phyloP scores from a whole-genome alignment of 2,888 invertebrate genomes.

The Mythimna lalbum region DNA sequence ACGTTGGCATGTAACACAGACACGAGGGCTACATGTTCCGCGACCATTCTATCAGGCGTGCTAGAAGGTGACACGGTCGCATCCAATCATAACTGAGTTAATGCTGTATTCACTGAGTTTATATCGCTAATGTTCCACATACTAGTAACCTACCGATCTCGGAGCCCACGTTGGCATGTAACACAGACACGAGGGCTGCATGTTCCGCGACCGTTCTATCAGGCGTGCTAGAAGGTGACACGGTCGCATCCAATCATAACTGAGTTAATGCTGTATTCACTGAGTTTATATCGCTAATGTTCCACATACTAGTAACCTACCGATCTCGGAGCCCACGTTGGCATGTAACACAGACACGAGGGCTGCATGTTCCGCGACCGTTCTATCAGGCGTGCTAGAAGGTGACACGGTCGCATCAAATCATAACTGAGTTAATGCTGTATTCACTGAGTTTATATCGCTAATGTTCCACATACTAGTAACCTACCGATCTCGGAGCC shows the following conservation, averaged over 20 bases:
- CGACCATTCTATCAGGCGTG: slow-evolving; percentile 94
- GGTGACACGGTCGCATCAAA: slow-evolving; percentile 92
- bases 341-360: slow-evolving; percentile 96
- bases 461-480: not conserved
- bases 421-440: slow-evolving; percentile 93
- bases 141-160: slow-evolving; percentile 94
- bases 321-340: slow-evolving; percentile 97
- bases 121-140: not conserved
- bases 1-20: slow-evolving; percentile 97
- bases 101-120: slow-evolving; percentile 90
- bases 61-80: slow-evolving; percentile 91
- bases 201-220: slow-evolving; percentile 96
- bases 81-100: slow-evolving; percentile 93
- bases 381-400: slow-evolving; percentile 92
- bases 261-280: slow-evolving; percentile 93
- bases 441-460: slow-evolving; percentile 87
- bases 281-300: not conserved
- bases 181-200: slow-evolving; percentile 94
- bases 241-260: slow-evolving; percentile 93
- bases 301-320: slow-evolving; percentile 81
- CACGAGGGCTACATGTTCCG: slow-evolving; percentile 96
- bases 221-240: slow-evolving; percentile 91
- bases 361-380: slow-evolving; percentile 96
- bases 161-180: slow-evolving; percentile 97
- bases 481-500: slow-evolving; percentile 96